Base-by-base conservation (phyloP, 2,113 vertebrate genomes). In the Alethe castanea region DNA sequence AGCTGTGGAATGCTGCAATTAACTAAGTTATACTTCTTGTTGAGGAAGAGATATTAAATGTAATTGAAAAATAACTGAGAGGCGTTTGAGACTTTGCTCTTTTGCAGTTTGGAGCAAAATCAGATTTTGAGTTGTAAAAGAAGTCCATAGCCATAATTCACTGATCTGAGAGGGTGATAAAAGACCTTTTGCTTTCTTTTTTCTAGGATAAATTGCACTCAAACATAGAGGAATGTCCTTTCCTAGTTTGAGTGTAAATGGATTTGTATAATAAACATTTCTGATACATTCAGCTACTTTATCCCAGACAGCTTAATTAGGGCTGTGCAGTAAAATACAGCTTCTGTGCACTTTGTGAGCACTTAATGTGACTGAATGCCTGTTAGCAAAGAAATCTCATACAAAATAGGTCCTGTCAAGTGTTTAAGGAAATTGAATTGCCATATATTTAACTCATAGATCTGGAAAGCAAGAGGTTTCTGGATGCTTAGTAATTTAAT, bases 291-390 rank as follows among this genome's bases (percentile, higher is more conserved):
- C 86, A 36, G 90, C 93, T 97, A 42, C 94, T 97, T 97, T 96
- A 97, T 88, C 92, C 74, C 64, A 94, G 98, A 97, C 96, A 98
- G 96, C 97, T 98, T 97, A 97, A 96, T 98, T 98, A 98, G 93
- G 77, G 29, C 88, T 86, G 33, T 79, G 84, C 25, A 59, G 96
- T 97, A 97, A 98, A 97, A 97, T 97, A 96, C 95, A 97, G 96
- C 94, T 96, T 96, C 92, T 86, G 47, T 92, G 90, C 86, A 95
- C 94, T 97, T 96, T 85, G 90, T 90, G 89, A 96, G 80, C 93
- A 95, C 94, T 97, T 97, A 97, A 95, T 96, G 96, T 97, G 94
- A 96, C 96, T 95, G 92, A 97, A 94, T 97, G 91, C 93, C 96
- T 95, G 96, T 97, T 96, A 97, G 94, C 86, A 91, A 90, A 94